Evolutionary conservation across 2,888 invertebrate genomes (phyloP).

Genomic region (Calliphora vomitoria): DNA sequence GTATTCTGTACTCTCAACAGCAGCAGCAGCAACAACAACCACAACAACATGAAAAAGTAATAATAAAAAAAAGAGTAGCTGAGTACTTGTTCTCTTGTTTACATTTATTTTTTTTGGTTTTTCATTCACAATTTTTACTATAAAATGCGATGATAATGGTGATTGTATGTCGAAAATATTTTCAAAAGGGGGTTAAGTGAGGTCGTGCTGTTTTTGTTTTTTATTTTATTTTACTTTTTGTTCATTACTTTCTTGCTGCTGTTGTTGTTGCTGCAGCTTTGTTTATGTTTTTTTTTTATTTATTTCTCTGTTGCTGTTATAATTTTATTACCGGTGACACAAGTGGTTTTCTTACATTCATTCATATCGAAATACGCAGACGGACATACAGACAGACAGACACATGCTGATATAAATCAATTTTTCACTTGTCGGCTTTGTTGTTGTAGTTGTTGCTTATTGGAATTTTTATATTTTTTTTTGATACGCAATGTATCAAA

Average conservation of each 20-base stretch:
- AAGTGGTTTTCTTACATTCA: conserved; percentile 66
- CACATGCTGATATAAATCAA: neutral
- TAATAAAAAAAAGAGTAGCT: conserved; percentile 23
- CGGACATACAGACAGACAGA: neutral
- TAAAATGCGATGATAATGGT: conserved; percentile 53
- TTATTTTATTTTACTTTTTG: conserved; percentile 62
- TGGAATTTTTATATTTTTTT: conserved; percentile 65
- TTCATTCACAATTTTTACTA: conserved; percentile 65
- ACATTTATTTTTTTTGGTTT: conserved; percentile 53
- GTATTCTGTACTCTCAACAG: conserved; percentile 40
- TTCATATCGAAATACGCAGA: conserved; percentile 2
- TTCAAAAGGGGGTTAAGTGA: conserved; percentile 74
- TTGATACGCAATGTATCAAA: conserved; percentile 33
- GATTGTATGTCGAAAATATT: conserved; percentile 44
- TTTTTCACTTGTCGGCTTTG: conserved; percentile 27
- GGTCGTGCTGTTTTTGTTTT: conserved; percentile 68
- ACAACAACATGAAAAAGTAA: neutral
- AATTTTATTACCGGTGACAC: conserved; percentile 72
- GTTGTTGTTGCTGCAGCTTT: conserved; percentile 40
- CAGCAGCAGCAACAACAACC: conserved; percentile 8
- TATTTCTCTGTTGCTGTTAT: conserved; percentile 61
- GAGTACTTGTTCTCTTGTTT: conserved; percentile 61
- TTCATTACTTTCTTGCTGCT: conserved; percentile 60
- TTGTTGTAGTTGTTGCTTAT: conserved; percentile 56
- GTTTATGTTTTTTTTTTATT: conserved; percentile 38